Base-by-base conservation (phyloP, 2,888 invertebrate species). In the Ennomos quercinarius region DNA sequence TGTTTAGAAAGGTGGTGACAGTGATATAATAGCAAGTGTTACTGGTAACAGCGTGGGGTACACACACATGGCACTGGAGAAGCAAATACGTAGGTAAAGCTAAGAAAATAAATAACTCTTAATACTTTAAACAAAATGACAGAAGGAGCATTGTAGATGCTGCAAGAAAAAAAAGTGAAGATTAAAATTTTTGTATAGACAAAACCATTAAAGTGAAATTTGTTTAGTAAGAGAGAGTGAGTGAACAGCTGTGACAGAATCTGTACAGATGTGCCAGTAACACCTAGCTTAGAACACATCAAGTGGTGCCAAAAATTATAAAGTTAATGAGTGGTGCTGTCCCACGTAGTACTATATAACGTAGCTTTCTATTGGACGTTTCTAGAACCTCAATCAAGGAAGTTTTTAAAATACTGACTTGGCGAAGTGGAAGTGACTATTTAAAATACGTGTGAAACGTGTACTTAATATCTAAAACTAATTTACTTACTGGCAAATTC, bases 281-380 rank as follows among this genome's bases (percentile, higher is more conserved):
- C 35, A 48, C 17, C 34, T 38, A 37, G 50, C 11, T 56, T 13
- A 38, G 13, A 55, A 41, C 38, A 59, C 37, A 54, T 47, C n/a
- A 13, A 42, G 13, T 56, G 76, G n/a, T n/a, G n/a, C n/a, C n/a
- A n/a, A n/a, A n/a, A n/a, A n/a, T n/a, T n/a, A n/a, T n/a, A n/a
- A n/a, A n/a, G n/a, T n/a, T n/a, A n/a, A n/a, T n/a, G n/a, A n/a
- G n/a, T n/a, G n/a, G 80, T 84, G 84, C 81, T 83, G 79, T 77
- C 78, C 76, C 78, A 77, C 74, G 74, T 70, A 81, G 83, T 77
- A 83, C 74, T 67, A n/a, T n/a, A n/a, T n/a, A 35, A 11, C 17
- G 40, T 37, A 12, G 13, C 41, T 13, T 13, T 17, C 10, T 8
- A 13, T 9, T 34, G 8, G 8, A 36, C 35, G 49, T 10, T 9